A percentile compares a stretch with the other conserved stretches of the same genome.
Conservation (phyloP, 2,113 vertebrate genomes). For the Oryctolagus cuniculus region mOryCun1.1 NC_091442.1:122945001-122945500, state of each 20-base stretch:
- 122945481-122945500: no score
- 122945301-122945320: no score
- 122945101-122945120: slow-evolving; percentile 96
- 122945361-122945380: no score
- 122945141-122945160: rapidly evolving
- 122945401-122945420: neutral
- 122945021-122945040: slow-evolving; percentile 90
- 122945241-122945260: no score
- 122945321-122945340: no score
- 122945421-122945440: no score
- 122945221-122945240: no score
- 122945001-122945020: slow-evolving; percentile 88
- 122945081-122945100: slow-evolving; percentile 96
- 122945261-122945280: neutral
- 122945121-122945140: slow-evolving; percentile 91
- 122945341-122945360: neutral
- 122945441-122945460: no score
- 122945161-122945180: neutral
- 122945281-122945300: neutral
- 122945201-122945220: no score
- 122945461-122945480: no score
- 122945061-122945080: slow-evolving; percentile 94
- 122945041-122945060: slow-evolving; percentile 93
- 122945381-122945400: no score
- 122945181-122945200: neutral